These are phyloP conservation scores for Apamea epomidion DNA, from an alignment of 2,888 invertebrate genomes.

Conservation along the genomic window DNA sequence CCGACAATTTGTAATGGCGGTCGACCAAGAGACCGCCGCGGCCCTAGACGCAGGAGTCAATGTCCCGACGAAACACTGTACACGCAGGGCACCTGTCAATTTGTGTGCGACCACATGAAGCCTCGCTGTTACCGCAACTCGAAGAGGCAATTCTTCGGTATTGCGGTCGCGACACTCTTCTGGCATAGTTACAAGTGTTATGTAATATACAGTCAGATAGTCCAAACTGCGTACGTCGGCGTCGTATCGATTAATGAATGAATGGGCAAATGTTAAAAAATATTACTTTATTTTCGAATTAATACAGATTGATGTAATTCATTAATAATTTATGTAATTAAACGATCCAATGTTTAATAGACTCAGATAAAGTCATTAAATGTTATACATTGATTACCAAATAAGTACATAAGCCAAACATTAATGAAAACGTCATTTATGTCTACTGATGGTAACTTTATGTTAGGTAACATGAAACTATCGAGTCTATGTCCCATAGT, in stretches of 20 bases:
- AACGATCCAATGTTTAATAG: slow-evolving; percentile 42
- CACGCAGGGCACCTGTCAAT: slow-evolving; percentile 44
- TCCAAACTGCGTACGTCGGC: slow-evolving; percentile 5
- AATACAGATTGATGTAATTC: slow-evolving; percentile 50
- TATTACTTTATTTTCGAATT: slow-evolving; percentile 68
- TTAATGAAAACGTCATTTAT: slow-evolving; percentile 46
- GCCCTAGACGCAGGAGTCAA: slow-evolving; percentile 83
- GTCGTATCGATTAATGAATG: slow-evolving; percentile 34
- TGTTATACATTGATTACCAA: slow-evolving; percentile 53
- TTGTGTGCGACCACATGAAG: slow-evolving; percentile 48
- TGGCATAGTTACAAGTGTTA: slow-evolving; percentile 51
- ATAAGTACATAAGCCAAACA: slow-evolving; percentile 67
- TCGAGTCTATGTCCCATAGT: slow-evolving; percentile 27
- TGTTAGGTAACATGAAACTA: slow-evolving; percentile 45
- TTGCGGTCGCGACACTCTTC: slow-evolving; percentile 43
- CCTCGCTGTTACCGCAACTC: slow-evolving; percentile 32
- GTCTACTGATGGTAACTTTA: slow-evolving; percentile 45
- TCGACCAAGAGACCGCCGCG: slow-evolving; percentile 77
- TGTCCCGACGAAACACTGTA: slow-evolving; percentile 70
- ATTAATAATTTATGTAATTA: slow-evolving; percentile 41
- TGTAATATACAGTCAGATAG: slow-evolving; percentile 17
- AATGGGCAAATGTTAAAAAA: slow-evolving; percentile 60
- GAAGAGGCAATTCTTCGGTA: slow-evolving; percentile 44
- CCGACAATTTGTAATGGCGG: slow-evolving; percentile 83
- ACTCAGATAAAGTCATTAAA: slow-evolving; percentile 39